Base-by-base conservation (phyloP, 2,797 vertebrate genomes). In the Poeciliopsis infans region DNA sequence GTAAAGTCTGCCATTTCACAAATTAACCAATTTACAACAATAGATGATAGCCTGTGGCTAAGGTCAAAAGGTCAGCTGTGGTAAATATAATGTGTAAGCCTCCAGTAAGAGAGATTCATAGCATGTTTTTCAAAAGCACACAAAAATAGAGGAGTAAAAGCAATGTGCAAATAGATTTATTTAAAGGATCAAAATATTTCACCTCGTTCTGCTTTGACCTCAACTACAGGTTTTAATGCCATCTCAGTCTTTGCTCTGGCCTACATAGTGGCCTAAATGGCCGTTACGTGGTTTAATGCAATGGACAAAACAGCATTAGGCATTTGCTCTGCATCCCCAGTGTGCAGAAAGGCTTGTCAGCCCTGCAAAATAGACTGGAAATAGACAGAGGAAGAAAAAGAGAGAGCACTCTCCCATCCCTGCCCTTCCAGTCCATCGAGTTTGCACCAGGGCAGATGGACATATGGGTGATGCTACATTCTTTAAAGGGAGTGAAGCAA, bases 401-500 rank as follows among this genome's bases (percentile, higher is more conserved):
- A 87, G 86, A 83, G 87, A 79, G 87, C 89, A 89, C 91, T 92
- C 84, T 92, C 83, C 78, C 86, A 85, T 93, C 91, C 88, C 88
- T 86, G 85, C 87, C 85, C 89, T 96, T 95, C 94, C 93, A 93
- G 90, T 92, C 93, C 90, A 91, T 57, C 87, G 86, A 88, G 85
- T 94, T 91, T 89, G 87, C 90, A 92, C 89, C 87, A 89, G 91
- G 88, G 91, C 93, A 93, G 92, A 93, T 80, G 80, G 90, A 93
- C 94, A 95, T 94, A 94, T 95, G 95, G 94, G 91, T 92, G 91
- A 95, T 82, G 89, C 91, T 94, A 92, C 92, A 92, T 93, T 95
- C 94, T 95, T 93, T 94, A 92, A 94, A 94, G 87, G 84, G 89
- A 93, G 85, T 88, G 90, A 91, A 90, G 89, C 87, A 82, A 94